phyloP scores from a whole-genome alignment of 35 echinoderm and acorn worm genomes.

The Eucidaris tribuloides region DNA sequence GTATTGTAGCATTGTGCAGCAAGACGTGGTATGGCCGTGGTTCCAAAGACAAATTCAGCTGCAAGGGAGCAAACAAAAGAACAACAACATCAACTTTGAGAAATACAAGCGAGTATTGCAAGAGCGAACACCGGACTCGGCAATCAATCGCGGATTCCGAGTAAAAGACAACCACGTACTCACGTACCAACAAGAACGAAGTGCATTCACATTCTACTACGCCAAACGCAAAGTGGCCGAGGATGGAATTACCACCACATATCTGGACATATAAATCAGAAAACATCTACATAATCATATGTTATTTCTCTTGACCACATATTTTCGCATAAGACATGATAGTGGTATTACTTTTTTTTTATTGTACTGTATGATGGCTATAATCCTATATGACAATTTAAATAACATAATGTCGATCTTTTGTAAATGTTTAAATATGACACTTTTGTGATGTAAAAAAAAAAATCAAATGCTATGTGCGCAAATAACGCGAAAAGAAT shows the following conservation, averaged over 20 bases:
- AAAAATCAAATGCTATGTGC: no score
- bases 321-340: no score
- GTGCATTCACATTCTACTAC: constrained; percentile 19
- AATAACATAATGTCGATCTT: no score
- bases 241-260: constrained; percentile 10
- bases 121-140: background rate
- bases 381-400: no score
- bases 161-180: background rate
- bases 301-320: no score
- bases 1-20: background rate
- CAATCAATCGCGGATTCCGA: background rate
- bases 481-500: no score
- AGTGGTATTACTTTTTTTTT: no score
- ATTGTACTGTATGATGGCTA: no score
- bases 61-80: constrained; percentile 24
- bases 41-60: constrained; percentile 25
- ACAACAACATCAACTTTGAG: background rate
- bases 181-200: background rate
- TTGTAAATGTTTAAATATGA: no score
- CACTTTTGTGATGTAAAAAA: no score
- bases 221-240: constrained; percentile 33
- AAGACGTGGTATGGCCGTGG: background rate
- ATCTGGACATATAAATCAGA: constrained; percentile 44
- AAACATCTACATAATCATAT: no score
- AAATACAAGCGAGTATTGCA: background rate